phyloP scores from a whole-genome alignment of 2,113 vertebrate genomes.

The Crypturellus undulatus region DNA sequence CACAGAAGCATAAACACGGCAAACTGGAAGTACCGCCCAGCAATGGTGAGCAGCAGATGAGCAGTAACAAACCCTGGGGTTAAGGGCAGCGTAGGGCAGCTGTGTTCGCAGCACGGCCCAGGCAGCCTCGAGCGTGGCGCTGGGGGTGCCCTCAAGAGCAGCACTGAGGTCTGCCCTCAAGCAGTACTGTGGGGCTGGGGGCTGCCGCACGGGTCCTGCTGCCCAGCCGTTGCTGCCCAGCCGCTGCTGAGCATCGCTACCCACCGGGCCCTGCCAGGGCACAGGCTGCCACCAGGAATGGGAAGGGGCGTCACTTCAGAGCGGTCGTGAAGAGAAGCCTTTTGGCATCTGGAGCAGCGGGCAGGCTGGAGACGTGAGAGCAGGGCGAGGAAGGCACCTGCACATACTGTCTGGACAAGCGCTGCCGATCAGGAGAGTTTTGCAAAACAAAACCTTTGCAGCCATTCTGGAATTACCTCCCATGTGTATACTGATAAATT shows the following conservation, averaged over 20 bases:
- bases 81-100: neutral
- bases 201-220: too few species aligned
- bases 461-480: neutral
- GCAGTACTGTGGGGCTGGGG: neutral
- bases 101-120: neutral
- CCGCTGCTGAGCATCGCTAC: neutral
- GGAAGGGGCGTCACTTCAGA: neutral
- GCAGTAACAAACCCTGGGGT: neutral
- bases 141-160: neutral
- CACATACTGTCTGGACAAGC: neutral
- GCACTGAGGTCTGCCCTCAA: too few species aligned
- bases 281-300: neutral
- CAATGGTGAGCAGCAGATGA: neutral
- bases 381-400: neutral
- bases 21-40: neutral
- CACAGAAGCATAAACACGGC: neutral
- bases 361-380: neutral
- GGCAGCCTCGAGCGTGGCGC: neutral
- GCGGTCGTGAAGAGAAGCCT: neutral
- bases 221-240: neutral
- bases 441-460: neutral
- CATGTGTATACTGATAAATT: fast-evolving
- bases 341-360: neutral
- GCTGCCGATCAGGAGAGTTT: neutral
- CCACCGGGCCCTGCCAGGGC: neutral